Conservation (phyloP, 2,113 vertebrate genomes). For the Corythornis madagascariensis region DNA sequence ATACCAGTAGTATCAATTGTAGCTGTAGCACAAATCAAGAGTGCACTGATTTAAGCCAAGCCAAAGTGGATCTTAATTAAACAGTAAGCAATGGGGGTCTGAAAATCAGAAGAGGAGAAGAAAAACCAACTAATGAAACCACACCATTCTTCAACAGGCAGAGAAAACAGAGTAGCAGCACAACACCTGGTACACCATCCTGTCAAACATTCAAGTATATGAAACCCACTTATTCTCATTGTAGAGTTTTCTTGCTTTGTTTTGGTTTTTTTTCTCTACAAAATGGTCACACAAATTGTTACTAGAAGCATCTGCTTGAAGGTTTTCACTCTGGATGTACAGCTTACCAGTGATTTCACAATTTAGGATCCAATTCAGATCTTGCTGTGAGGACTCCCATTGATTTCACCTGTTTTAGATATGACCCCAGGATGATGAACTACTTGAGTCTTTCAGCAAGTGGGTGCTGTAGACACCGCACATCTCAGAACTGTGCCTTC, state of each 20-base stretch:
- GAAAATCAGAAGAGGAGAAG: neutral
- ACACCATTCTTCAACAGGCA: neutral
- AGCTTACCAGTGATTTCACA: neutral
- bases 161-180: neutral
- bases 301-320: neutral
- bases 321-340: neutral
- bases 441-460: neutral
- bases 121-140: neutral
- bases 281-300: neutral
- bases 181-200: neutral
- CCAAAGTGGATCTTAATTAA: neutral
- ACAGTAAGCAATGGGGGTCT: neutral
- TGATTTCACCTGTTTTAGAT: neutral
- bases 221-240: neutral
- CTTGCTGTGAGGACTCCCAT: neutral
- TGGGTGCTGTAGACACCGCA: neutral
- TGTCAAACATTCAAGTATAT: neutral
- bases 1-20: neutral
- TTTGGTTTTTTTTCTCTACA: neutral
- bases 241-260: neutral
- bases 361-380: neutral
- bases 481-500: neutral
- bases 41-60: neutral
- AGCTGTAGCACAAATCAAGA: neutral
- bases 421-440: neutral